Evolutionary conservation across 1,140 invertebrate genomes (phyloP), one percentile per base, ranked within the genome.

Genomic region (Epicauta chinensis): DNA sequence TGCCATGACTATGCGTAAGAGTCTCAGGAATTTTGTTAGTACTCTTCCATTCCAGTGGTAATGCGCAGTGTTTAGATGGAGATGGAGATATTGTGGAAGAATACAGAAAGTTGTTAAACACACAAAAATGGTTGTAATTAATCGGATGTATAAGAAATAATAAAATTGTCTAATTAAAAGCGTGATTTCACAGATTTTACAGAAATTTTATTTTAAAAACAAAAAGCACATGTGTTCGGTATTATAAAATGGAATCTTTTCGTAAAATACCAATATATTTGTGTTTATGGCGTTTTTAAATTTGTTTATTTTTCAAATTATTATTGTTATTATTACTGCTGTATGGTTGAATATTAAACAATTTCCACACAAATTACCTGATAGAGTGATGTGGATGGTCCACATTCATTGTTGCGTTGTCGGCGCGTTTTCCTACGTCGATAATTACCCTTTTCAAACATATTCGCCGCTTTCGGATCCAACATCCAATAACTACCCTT

Each of bases 401-500:
- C 51, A 37, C 64, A 63, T 29, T 67, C 65, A 0, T 58, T 49
- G 13, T 64, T 54, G 13, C 66, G 54, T 43, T 77, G 78, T 11
- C 75, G 63, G 23, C 78, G 70, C 7, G 79, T 78, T 46, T 81
- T 73, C 31, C 81, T 66, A 31, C 81, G 69, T 31, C 92, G 73
- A 68, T 91, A 93, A 63, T 88, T 90, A 3, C 91, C 91, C 66
- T 93, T 89, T 61, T 93, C 90, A 67, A 93, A 93, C 91, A 93
- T 93, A 68, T 91, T 90, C 53, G 73, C 75, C 36, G 85, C 85
- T 44, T 89, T 88, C 0, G 89, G 87, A 67, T 92, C 88, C 51
- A 93, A 69, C 51, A 87, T 89, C 91, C 91, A 93, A 66, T 50
- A 57, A 39, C 56, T 61, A 11, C 58, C 61, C 35, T 61, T 63